Conservation (phyloP, 2,113 vertebrate genomes). For the Siniperca chuatsi region DNA sequence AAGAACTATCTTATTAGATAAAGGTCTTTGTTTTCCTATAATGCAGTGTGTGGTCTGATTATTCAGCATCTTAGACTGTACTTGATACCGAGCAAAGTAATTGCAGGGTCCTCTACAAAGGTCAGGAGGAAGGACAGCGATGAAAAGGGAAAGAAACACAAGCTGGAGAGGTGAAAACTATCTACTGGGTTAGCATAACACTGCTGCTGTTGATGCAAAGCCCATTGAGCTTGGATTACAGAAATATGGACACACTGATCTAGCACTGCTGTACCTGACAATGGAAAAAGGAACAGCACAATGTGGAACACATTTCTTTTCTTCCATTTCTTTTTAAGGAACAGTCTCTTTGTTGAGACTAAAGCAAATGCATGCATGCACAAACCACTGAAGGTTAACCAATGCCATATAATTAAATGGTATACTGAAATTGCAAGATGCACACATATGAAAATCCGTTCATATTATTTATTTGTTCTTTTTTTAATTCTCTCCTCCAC, state of each 20-base stretch:
- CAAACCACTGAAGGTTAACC: not conserved
- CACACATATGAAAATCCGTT: not conserved
- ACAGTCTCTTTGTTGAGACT: not conserved
- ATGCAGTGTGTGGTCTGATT: not conserved
- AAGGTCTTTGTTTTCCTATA: not conserved
- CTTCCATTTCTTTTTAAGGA: not conserved
- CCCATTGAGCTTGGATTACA: slow-evolving; percentile 66
- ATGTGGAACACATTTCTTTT: not conserved
- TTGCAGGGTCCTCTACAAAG: slow-evolving; percentile 41
- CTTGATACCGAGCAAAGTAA: slow-evolving; percentile 31
- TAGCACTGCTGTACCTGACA: slow-evolving; percentile 7
- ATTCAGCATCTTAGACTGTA: slow-evolving; percentile 33
- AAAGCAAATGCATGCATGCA: not conserved
- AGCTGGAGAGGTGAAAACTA: slow-evolving; percentile 71
- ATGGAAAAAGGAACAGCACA: slow-evolving; percentile 13
- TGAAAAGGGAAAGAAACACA: slow-evolving; percentile 72
- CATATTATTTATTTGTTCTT: not conserved
- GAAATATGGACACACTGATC: slow-evolving; percentile 57
- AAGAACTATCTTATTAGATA: not conserved
- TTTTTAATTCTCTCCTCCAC: not conserved
- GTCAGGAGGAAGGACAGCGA: slow-evolving; percentile 53
- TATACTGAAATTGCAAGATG: no score
- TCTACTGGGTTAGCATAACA: slow-evolving; percentile 61
- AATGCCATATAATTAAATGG: not conserved
- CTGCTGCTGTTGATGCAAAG: slow-evolving; percentile 38